Base-by-base conservation (phyloP, 2,113 vertebrate genomes). In the Poeciliopsis occidentalis region DNA sequence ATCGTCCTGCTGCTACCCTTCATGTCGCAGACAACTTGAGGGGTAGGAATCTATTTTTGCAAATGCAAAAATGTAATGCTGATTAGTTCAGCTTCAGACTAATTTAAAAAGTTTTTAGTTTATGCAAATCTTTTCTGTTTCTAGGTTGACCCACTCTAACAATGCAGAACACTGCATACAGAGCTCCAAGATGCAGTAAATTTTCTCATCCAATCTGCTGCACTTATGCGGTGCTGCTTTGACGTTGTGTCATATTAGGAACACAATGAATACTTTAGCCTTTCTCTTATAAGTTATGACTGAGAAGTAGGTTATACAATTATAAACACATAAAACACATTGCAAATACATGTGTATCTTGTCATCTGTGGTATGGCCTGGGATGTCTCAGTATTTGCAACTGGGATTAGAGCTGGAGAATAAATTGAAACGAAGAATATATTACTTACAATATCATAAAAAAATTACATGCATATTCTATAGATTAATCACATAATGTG, bases 141-240 rank as follows among this genome's bases (percentile, higher is more conserved):
- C 39, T 60, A 60, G n/a, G 30, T 32, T 80, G 66, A 69, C 62
- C 39, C 30, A 63, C 61, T 31, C 1, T 77, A 69, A 66, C 27
- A 72, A n/a, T 65, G 71, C 41, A 69, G 60, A 73, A 37, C 34
- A 64, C 32, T 27, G 41, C 63, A 60, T 66, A 0, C 34, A 37
- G 34, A 37, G 2, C 27, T 12, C 27, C 10, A 77, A 34, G 64
- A 67, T 67, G 66, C 39, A 41, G 64, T 65, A 66, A 1, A 24
- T 12, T 39, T 69, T 71, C 30, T 72, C 37, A 34, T 80, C 39
- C 22, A 67, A 34, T 67, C 44, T 72, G 32, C 27, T 64, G 31
- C 60, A 69, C 8, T 11, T 51, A 29, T 34, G 64, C 76, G 61
- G 66, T 37, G 29, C 64, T 73, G 41, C 37, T 84, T 30, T 78